These are phyloP conservation scores for Takifugu ocellatus DNA, from an alignment of 2,797 vertebrate species.

Conservation along the genomic window DNA sequence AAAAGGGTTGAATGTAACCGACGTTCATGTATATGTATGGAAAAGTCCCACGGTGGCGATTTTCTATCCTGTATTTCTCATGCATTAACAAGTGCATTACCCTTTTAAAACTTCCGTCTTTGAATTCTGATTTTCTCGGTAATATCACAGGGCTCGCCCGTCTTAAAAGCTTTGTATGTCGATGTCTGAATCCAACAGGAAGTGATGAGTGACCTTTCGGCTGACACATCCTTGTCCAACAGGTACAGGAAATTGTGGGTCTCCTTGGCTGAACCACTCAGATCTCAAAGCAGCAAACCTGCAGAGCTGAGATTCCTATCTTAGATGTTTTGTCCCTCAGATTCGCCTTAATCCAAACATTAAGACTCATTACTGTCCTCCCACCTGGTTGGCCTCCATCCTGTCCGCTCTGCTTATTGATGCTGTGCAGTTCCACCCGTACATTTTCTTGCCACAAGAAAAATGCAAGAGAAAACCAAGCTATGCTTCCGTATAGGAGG, in stretches of 20 bases:
- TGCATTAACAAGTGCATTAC: too few species aligned
- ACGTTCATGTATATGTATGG: too few species aligned
- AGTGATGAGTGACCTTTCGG: background rate
- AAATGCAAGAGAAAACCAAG: constrained; percentile 44
- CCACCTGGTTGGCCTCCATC: constrained; percentile 47
- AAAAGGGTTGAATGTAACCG: too few species aligned
- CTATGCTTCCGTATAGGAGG: too few species aligned
- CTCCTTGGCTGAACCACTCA: constrained; percentile 15
- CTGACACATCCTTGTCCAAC: background rate
- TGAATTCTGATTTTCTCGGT: too few species aligned
- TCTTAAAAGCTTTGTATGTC: too few species aligned
- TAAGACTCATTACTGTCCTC: constrained; percentile 48
- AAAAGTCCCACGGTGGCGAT: too few species aligned
- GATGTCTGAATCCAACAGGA: too few species aligned
- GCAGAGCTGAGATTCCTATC: constrained; percentile 4
- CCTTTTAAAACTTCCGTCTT: too few species aligned
- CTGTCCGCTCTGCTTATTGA: constrained; percentile 6
- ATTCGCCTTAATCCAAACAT: constrained; percentile 37
- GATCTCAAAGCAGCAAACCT: constrained; percentile 5
- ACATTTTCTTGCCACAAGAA: constrained; percentile 41
- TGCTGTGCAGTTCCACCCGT: too few species aligned
- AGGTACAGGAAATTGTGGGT: constrained; percentile 1
- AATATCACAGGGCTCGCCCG: too few species aligned
- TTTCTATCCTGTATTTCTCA: too few species aligned
- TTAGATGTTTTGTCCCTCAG: constrained; percentile 5